Conservation (phyloP, 64 coral and sea anemone species). For the Astreopora myriophthalma region DNA sequence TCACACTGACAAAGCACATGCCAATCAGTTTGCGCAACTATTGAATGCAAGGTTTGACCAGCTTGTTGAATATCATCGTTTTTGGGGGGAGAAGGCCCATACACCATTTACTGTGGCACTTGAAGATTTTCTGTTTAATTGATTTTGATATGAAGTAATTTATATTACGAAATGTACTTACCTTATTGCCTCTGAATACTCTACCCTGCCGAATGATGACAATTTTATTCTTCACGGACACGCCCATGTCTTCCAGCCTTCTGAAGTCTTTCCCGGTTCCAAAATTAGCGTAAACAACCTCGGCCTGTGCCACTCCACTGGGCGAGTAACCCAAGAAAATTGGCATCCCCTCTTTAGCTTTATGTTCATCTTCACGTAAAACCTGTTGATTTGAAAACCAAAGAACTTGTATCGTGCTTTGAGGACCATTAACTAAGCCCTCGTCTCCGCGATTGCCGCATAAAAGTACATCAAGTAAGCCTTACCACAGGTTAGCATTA, state of each 20-base stretch:
- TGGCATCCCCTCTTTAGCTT: slow-evolving; percentile 34
- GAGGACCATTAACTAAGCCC: too few relatives aligned
- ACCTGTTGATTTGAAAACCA: slow-evolving; percentile 26
- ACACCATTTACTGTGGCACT: too few relatives aligned
- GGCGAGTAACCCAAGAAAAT: slow-evolving; percentile 66
- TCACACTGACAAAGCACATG: too few relatives aligned
- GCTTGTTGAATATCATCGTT: too few relatives aligned
- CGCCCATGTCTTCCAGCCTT: slow-evolving; percentile 52
- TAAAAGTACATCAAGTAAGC: background rate
- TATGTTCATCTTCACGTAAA: slow-evolving; percentile 28
- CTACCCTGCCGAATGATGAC: slow-evolving; percentile 75
- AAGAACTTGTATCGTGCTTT: background rate
- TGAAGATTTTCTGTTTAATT: too few relatives aligned
- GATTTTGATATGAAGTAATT: too few relatives aligned
- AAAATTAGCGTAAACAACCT: slow-evolving; percentile 91
- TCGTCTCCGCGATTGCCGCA: too few relatives aligned
- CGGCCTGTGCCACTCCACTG: slow-evolving; percentile 55
- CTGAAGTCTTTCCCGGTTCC: slow-evolving; percentile 81
- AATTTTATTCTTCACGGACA: slow-evolving; percentile 72
- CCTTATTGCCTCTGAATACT: slow-evolving; percentile 89
- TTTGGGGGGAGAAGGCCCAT: too few relatives aligned
- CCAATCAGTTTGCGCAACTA: too few relatives aligned
- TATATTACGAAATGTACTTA: background rate
- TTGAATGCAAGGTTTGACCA: too few relatives aligned
- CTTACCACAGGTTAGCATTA: too few relatives aligned